These are phyloP conservation scores for Drosophila arizonae DNA, from an alignment of 1,140 invertebrate genomes.

Conservation along the genomic window DNA sequence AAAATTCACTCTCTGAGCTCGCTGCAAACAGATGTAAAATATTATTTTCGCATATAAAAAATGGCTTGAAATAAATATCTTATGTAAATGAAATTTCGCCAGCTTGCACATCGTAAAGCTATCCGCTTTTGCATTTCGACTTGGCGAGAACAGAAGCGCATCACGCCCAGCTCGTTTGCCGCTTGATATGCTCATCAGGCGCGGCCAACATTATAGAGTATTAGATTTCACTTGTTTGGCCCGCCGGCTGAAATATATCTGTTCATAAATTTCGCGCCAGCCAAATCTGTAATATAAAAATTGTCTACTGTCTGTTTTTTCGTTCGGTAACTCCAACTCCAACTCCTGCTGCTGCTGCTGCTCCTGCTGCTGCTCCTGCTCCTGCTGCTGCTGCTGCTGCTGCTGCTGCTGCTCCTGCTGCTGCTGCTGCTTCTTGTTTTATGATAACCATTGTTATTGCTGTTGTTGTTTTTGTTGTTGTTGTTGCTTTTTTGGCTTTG, in stretches of 20 bases:
- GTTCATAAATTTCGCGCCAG: constrained; percentile 71
- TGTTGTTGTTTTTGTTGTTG: constrained; percentile 3
- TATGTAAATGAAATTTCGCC: too few relatives aligned
- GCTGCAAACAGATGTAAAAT: too few relatives aligned
- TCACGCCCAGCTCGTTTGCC: too few relatives aligned
- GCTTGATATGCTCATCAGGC: constrained; percentile 5
- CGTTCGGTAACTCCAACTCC: too few relatives aligned
- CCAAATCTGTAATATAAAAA: constrained; percentile 66
- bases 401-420: too few relatives aligned
- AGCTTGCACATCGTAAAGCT: too few relatives aligned
- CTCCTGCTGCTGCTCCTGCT: constrained; percentile 1
- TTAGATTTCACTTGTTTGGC: constrained; percentile 26
- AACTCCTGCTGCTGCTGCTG: background rate
- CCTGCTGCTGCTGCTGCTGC: constrained; percentile 4
- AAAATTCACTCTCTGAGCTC: too few relatives aligned
- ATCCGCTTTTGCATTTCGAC: too few relatives aligned
- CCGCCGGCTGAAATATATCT: constrained; percentile 64
- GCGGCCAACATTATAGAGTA: constrained; percentile 11
- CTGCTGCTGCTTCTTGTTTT: constrained; percentile 23
- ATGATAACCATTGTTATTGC: constrained; percentile 15
- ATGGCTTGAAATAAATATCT: too few relatives aligned
- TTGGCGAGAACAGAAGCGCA: too few relatives aligned
- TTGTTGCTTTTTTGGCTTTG: constrained; percentile 4
- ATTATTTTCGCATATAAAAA: too few relatives aligned
- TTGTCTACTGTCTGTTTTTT: constrained; percentile 59